Evolutionary conservation across 2,888 invertebrate genomes (phyloP).

Genomic region (Nymphalis polychloros): DNA sequence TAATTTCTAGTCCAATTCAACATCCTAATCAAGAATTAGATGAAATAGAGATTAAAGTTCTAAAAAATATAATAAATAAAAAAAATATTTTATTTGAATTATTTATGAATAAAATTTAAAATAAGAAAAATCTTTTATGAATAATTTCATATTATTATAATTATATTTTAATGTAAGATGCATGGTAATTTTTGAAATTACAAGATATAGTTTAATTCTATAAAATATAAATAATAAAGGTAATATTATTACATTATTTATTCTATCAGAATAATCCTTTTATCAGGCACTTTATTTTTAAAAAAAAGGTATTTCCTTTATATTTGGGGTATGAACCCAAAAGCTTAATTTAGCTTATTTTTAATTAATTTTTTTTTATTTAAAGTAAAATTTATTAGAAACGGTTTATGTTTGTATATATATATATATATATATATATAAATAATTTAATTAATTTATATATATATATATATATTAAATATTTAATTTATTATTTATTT

Average conservation of each 20-base stretch:
- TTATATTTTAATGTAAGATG: conserved; percentile 66
- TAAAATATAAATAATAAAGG: conserved; percentile 85
- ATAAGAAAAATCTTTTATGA: conserved; percentile 18
- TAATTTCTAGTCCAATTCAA: conserved; percentile 85
- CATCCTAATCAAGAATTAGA: conserved; percentile 68
- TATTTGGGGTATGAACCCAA: conserved; percentile 83
- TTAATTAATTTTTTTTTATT: conserved; percentile 45
- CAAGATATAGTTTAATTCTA: conserved; percentile 83
- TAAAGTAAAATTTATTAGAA: conserved; percentile 45
- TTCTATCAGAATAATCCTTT: conserved; percentile 75
- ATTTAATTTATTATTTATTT: neutral
- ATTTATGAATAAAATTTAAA: conserved; percentile 44
- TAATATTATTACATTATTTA: conserved; percentile 64
- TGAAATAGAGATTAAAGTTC: conserved; percentile 59
- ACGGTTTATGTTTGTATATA: conserved; percentile 44
- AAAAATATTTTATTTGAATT: conserved; percentile 71
- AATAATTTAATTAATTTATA: conserved; percentile 34
- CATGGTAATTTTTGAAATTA: conserved; percentile 84
- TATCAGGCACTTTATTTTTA: conserved; percentile 74
- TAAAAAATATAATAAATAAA: conserved; percentile 74
- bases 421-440: conserved; percentile 39
- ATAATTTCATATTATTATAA: neutral
- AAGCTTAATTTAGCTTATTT: conserved; percentile 72
- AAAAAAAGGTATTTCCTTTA: conserved; percentile 55
- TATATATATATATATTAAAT: conserved; percentile 37